Base-by-base conservation (phyloP, 1,140 invertebrate species). In the Charaxes varanes region DNA sequence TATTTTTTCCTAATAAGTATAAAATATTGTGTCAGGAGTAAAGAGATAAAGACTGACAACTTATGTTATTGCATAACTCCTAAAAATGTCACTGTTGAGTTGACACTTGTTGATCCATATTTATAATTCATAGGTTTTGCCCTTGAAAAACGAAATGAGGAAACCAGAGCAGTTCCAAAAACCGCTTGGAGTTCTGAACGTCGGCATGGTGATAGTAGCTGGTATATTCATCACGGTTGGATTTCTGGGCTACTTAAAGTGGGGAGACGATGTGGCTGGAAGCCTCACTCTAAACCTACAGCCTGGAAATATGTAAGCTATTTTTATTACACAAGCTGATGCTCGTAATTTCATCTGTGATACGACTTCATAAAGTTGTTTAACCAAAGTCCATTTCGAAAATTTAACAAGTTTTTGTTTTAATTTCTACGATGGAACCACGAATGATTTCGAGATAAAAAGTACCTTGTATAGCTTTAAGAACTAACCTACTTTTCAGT, bases 131-230 rank as follows among this genome's bases (percentile, higher is more conserved):
- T 47, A 95, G 93, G 91, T 97, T 22, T 83, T 97, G 46, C 95
- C 95, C 0, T 66, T 97, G 53, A 93, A 97, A 77, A 96, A 95
- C 62, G 91, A 94, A 66, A 97, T 97, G 95, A 89, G 87, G 52
- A 88, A 88, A n/a, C 92, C 94, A 0, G 80, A 86, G 42, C 87
- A 89, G 41, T 97, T 97, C 73, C 89, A 88, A 34, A 92, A 88
- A 42, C 82, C 87, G 2, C 66, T 91, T 2, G 95, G 95, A 0
- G 94, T 97, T 0, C 72, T 97, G 4, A 97, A 96, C 66, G 87
- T 92, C 2, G 91, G 93, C 21, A 97, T 97, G 94, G 70, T 90
- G 0, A 84, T 92, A 11, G 93, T 96, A 0, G 90, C 89, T 1
- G 35, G 68, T 22, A 87, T 96, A 48, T 96, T 95, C 68, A 88